phyloP scores from a whole-genome alignment of 2,113 vertebrate species.

The Cariama cristata region DNA sequence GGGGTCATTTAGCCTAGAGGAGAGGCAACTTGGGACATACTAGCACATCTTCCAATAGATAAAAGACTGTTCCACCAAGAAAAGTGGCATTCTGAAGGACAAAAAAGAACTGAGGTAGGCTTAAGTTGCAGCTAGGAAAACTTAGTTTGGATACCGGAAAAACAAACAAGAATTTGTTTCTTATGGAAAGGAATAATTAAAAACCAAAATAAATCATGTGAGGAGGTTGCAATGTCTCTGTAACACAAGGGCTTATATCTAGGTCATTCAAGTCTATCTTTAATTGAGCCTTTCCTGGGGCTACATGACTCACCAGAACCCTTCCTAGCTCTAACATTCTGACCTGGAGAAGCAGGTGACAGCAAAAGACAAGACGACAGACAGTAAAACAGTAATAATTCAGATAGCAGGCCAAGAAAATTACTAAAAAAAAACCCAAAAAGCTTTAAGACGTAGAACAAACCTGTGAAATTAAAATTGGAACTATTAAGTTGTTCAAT shows the following conservation, averaged over 20 bases:
- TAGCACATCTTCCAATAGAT: neutral
- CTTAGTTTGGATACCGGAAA: neutral
- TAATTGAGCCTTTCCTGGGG: constrained; percentile 50
- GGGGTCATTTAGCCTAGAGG: neutral
- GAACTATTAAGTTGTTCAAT: neutral
- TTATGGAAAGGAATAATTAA: neutral
- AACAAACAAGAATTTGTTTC: neutral
- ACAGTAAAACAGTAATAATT: neutral
- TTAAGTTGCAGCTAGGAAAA: neutral
- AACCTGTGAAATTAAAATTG: neutral
- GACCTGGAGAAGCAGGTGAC: neutral
- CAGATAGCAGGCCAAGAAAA: neutral
- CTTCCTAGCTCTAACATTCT: neutral
- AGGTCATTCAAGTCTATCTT: constrained; percentile 26
- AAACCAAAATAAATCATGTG: neutral
- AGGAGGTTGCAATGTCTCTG: neutral
- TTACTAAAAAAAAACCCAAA: neutral
- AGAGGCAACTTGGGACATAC: neutral
- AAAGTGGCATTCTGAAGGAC: neutral
- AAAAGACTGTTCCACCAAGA: neutral
- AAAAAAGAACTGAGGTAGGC: neutral
- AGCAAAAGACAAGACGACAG: neutral
- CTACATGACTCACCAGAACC: constrained; percentile 55
- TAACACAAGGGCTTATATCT: constrained; percentile 35
- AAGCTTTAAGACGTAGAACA: neutral